phyloP scores from a whole-genome alignment of 2,797 vertebrate genomes.

The Epinephelus malabaricus region DNA sequence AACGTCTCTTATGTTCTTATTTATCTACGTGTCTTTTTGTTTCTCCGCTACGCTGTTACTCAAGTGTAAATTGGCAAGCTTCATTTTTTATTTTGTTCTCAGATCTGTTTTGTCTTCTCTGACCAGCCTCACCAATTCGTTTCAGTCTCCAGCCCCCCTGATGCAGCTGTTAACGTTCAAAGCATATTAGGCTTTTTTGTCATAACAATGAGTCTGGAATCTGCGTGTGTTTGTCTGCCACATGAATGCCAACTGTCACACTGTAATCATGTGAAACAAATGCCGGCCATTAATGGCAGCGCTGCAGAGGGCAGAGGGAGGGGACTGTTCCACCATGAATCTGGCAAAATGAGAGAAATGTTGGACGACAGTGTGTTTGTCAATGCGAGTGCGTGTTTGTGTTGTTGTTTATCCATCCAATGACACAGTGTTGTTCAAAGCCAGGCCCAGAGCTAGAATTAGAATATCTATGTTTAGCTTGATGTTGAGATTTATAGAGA shows the following conservation, averaged over 20 bases:
- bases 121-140: conserved; percentile 52
- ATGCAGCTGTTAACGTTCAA: conserved; percentile 63
- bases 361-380: conserved; percentile 40
- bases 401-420: conserved; percentile 32
- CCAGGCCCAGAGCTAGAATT: conserved; percentile 54
- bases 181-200: conserved; percentile 55
- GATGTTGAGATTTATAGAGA: conserved; percentile 43
- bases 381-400: conserved; percentile 9
- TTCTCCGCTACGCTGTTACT: conserved; percentile 15
- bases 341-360: conserved; percentile 48
- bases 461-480: conserved; percentile 61
- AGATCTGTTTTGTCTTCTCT: conserved; percentile 53
- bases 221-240: conserved; percentile 43
- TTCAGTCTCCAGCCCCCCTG: conserved; percentile 44
- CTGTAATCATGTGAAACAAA: conserved; percentile 66
- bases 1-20: conserved; percentile 61
- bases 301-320: conserved; percentile 49
- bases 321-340: conserved; percentile 59
- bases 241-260: conserved; percentile 60
- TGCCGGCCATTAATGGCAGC: conserved; percentile 53
- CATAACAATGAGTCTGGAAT: conserved; percentile 57
- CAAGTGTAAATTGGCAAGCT: conserved; percentile 59
- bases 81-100: conserved; percentile 58
- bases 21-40: conserved; percentile 56
- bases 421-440: conserved; percentile 46